Evolutionary conservation across 2,888 invertebrate genomes (phyloP).

Genomic region (Tenthredo notha): DNA sequence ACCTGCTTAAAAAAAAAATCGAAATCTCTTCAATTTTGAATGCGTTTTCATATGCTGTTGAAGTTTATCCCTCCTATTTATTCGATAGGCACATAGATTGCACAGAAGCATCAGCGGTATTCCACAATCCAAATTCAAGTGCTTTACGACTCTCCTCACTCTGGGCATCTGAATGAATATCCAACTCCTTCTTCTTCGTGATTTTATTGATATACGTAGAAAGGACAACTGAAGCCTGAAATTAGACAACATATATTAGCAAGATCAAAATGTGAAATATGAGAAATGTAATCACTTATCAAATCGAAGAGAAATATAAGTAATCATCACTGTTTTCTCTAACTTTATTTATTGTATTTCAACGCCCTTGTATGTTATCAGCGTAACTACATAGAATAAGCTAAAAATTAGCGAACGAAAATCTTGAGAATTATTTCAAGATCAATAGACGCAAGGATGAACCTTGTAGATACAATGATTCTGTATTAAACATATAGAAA

Average conservation of each 20-base stretch:
- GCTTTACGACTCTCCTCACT: conserved; percentile 60
- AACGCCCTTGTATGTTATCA: background rate
- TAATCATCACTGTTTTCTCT: background rate
- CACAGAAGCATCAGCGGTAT: conserved; percentile 15
- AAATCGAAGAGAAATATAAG: background rate
- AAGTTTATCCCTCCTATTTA: conserved; percentile 58
- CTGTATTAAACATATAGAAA: too few species aligned
- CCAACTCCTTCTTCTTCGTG: background rate
- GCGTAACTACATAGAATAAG: conserved; percentile 1
- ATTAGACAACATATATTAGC: conserved; percentile 1
- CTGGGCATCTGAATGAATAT: conserved; percentile 54
- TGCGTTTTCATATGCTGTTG: conserved; percentile 59
- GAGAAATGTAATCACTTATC: background rate
- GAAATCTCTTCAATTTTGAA: conserved; percentile 27
- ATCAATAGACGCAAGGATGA: background rate
- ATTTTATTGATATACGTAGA: background rate
- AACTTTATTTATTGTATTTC: conserved; percentile 15
- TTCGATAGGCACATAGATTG: conserved; percentile 21
- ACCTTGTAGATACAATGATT: too few species aligned
- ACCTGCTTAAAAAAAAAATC: conserved; percentile 9
- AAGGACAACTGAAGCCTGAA: background rate
- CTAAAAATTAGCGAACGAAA: background rate
- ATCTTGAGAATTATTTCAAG: background rate
- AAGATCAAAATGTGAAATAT: background rate
- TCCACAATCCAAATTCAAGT: conserved; percentile 43